Conservation (phyloP, 2,888 invertebrate genomes). For the Phaonia tiefii region DNA sequence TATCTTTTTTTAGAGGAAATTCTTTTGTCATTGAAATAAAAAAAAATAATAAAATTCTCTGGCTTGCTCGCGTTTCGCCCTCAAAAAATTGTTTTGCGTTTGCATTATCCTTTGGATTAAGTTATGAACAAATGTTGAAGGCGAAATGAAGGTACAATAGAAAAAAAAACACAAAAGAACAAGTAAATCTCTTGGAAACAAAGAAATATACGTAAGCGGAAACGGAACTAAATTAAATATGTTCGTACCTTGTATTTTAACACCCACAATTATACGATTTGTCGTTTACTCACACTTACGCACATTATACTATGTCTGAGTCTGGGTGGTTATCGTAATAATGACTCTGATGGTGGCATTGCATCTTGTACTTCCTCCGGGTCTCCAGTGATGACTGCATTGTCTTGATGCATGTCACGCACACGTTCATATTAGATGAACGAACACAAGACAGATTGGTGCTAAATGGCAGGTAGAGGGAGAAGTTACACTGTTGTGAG, state of each 20-base stretch:
- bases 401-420: conserved; percentile 45
- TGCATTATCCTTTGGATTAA: conserved; percentile 4
- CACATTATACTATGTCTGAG: too few relatives aligned
- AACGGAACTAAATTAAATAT: conserved; percentile 50
- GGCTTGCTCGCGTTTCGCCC: neutral
- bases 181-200: neutral
- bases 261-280: conserved; percentile 31
- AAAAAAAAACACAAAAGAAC: neutral
- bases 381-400: neutral
- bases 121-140: neutral
- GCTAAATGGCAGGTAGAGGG: neutral
- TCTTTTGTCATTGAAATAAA: neutral
- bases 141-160: neutral
- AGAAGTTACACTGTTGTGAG: neutral
- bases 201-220: neutral
- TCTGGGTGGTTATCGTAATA: too few relatives aligned
- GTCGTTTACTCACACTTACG: neutral
- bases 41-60: conserved; percentile 7
- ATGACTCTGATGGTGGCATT: neutral
- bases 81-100: neutral
- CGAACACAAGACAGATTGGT: conserved; percentile 24
- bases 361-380: neutral
- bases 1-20: neutral
- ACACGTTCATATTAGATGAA: conserved; percentile 31
- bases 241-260: conserved; percentile 13